phyloP scores from a whole-genome alignment of 2,888 invertebrate species.

The Ernsta delagoae region DNA sequence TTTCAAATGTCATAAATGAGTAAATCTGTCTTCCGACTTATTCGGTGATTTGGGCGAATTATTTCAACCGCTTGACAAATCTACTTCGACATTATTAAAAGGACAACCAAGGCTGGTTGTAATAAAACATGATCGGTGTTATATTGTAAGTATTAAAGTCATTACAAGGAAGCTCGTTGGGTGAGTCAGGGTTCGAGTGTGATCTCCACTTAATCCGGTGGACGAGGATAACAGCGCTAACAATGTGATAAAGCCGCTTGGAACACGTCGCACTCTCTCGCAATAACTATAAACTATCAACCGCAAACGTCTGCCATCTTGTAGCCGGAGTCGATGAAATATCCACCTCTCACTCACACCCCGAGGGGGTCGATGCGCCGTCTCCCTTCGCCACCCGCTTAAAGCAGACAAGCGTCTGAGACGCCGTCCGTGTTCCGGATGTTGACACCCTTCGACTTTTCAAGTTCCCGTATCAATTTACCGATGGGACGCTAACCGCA shows the following conservation, averaged over 20 bases:
- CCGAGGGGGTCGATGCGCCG: constrained; percentile 46
- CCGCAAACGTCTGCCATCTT: constrained; percentile 84
- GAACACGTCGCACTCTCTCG: constrained; percentile 78
- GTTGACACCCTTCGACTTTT: constrained; percentile 37
- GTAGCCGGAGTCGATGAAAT: constrained; percentile 77
- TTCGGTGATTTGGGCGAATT: not conserved
- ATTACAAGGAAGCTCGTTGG: constrained; percentile 63
- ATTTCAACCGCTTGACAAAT: not conserved
- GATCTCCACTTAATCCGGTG: constrained; percentile 78
- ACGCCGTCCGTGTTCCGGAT: constrained; percentile 44
- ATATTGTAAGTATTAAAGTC: constrained; percentile 63
- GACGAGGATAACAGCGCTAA: constrained; percentile 81
- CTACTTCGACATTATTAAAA: constrained; percentile 4
- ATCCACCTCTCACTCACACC: constrained; percentile 72
- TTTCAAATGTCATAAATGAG: not conserved
- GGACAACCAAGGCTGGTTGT: constrained; percentile 10
- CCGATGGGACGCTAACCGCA: not conserved
- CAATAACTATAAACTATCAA: constrained; percentile 85
- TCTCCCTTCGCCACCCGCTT: constrained; percentile 61
- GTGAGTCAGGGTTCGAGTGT: constrained; percentile 55
- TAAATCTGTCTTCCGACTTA: too few species aligned
- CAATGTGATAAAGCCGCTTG: constrained; percentile 81
- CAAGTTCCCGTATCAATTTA: constrained; percentile 43
- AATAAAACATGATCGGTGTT: constrained; percentile 42
- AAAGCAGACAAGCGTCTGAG: constrained; percentile 57